Evolutionary conservation across 2,888 invertebrate species (phyloP).

Genomic region (Cephus nigrinus): DNA sequence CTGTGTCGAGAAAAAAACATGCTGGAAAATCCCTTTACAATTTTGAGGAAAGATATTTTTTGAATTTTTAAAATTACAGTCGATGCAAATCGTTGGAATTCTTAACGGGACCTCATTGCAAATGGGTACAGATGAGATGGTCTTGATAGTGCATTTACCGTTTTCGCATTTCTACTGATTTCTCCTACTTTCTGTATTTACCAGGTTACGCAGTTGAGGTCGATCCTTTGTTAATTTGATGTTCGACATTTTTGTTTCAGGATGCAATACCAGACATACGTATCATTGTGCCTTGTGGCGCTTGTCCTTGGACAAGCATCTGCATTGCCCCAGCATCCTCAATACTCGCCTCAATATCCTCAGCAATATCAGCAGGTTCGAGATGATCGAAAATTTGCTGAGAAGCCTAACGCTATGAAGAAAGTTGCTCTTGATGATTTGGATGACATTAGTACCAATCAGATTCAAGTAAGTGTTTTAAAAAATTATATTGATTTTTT

Average conservation of each 20-base stretch:
- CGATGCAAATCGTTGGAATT: constrained; percentile 15
- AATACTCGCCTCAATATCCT: constrained; percentile 52
- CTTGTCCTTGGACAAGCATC: constrained; percentile 66
- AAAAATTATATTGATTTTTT: constrained; percentile 3
- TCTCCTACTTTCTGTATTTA: not conserved
- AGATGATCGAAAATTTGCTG: constrained; percentile 84
- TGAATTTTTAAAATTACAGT: not conserved
- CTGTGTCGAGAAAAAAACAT: not conserved
- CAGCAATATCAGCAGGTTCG: constrained; percentile 64
- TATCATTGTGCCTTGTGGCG: constrained; percentile 78
- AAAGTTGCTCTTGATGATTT: constrained; percentile 86
- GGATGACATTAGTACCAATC: constrained; percentile 84
- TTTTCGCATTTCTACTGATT: constrained; percentile 4
- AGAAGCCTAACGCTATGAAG: constrained; percentile 89
- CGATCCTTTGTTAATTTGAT: not conserved
- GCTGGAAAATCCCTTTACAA: not conserved
- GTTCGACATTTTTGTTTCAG: constrained; percentile 44
- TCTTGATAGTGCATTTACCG: not conserved
- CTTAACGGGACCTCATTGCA: constrained; percentile 17
- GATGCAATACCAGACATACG: constrained; percentile 75
- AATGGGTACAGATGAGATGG: not conserved
- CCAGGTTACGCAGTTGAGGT: not conserved
- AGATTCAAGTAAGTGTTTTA: constrained; percentile 71
- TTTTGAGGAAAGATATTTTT: not conserved
- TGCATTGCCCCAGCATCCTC: constrained; percentile 60